Evolutionary conservation across 2,888 invertebrate species (phyloP).

Genomic region (Agapostemon virescens): DNA sequence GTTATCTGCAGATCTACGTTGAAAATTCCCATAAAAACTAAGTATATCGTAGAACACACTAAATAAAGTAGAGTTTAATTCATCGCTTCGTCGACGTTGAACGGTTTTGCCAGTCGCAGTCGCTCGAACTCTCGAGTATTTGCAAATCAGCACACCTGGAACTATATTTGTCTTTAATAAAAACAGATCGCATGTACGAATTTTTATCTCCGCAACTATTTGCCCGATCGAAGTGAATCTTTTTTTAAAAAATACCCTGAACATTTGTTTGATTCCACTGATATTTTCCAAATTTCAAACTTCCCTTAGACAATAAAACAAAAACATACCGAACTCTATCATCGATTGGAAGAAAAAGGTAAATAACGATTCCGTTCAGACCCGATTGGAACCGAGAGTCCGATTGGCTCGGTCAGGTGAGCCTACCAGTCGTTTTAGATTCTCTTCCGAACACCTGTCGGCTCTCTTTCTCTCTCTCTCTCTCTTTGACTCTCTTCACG

Average conservation of each 20-base stretch:
- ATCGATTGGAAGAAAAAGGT: not conserved
- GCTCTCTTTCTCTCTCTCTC: not conserved
- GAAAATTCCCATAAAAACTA: no score
- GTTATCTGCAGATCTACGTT: no score
- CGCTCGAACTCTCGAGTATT: not conserved
- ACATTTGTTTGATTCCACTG: no score
- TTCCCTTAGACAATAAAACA: not conserved
- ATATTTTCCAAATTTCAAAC: not conserved
- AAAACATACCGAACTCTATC: not conserved
- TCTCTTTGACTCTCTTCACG: not conserved
- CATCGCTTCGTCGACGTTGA: no score
- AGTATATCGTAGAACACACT: no score
- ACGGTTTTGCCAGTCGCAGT: no score
- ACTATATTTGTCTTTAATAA: not conserved
- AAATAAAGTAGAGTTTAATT: no score
- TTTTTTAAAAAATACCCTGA: not conserved
- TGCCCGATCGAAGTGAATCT: not conserved
- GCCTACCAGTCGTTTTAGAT: not conserved
- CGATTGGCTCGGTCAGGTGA: not conserved
- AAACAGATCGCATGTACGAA: not conserved
- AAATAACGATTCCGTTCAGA: not conserved
- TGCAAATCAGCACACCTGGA: not conserved
- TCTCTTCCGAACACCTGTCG: slow-evolving; percentile 7
- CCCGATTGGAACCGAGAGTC: not conserved
- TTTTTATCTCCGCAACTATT: not conserved